A percentile compares a stretch with the other conserved stretches of the same genome.
Evolutionary conservation across 2,797 vertebrate species (phyloP).

Genomic region (Hypotaenidia philippensis): DNA sequence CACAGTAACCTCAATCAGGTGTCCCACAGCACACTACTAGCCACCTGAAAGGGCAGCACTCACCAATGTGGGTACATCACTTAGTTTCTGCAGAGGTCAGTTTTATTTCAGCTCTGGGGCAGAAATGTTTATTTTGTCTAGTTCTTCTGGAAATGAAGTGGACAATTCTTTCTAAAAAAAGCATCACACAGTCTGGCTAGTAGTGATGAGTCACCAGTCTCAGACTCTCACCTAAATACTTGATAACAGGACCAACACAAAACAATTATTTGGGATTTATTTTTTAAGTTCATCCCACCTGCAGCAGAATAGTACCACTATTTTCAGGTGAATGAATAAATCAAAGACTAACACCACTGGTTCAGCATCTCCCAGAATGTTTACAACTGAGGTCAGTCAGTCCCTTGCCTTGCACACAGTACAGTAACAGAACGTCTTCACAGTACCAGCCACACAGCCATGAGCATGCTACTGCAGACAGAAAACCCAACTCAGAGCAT

Average conservation of each 20-base stretch:
- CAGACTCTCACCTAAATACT: background rate
- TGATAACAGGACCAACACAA: background rate
- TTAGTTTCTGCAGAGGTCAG: background rate
- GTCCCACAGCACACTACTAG: background rate
- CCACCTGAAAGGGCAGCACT: background rate
- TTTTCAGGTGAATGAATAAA: background rate
- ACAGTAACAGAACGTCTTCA: fast-evolving
- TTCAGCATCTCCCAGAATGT: background rate
- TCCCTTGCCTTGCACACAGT: background rate
- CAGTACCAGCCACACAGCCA: background rate
- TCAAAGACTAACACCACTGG: background rate
- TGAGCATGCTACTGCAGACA: background rate
- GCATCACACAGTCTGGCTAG: background rate
- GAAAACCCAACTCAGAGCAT: background rate
- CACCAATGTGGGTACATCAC: background rate
- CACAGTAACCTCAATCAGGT: background rate
- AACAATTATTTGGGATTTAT: background rate
- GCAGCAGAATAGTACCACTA: background rate
- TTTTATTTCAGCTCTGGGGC: background rate
- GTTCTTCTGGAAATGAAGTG: background rate
- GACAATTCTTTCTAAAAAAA: background rate
- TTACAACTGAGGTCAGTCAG: background rate
- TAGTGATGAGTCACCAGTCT: background rate
- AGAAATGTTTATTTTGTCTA: background rate
- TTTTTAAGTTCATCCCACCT: background rate